A percentile compares a stretch with the other conserved stretches of the same genome.
These are phyloP conservation scores for Hippocampus barbouri DNA, from an alignment of 2,113 vertebrate species.

Conservation along the genomic window DNA sequence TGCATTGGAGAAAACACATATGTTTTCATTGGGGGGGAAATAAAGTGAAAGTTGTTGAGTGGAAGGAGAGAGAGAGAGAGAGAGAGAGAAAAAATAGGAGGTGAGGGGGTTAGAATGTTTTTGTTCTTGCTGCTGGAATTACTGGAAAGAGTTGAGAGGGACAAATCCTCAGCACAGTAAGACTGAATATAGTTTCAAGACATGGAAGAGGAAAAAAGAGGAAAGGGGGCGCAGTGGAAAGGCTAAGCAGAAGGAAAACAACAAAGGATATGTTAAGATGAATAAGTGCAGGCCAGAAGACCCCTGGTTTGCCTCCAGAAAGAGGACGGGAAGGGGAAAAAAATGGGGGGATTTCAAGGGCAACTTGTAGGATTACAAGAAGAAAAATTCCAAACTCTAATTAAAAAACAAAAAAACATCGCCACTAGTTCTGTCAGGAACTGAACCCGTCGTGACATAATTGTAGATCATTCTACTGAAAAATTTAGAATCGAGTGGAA, in stretches of 20 bases:
- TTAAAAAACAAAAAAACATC: background rate
- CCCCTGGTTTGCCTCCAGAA: slow-evolving; percentile 31
- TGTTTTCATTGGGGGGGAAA: slow-evolving; percentile 48
- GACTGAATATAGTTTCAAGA: slow-evolving; percentile 37
- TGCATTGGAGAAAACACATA: slow-evolving; percentile 39
- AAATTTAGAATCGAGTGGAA: background rate
- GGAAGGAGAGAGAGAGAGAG: slow-evolving; percentile 21
- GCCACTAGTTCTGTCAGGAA: background rate
- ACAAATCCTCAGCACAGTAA: slow-evolving; percentile 23
- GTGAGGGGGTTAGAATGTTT: slow-evolving; percentile 52
- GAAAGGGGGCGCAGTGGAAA: slow-evolving; percentile 16
- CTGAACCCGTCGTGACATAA: background rate
- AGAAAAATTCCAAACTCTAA: background rate
- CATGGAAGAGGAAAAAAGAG: slow-evolving; percentile 36
- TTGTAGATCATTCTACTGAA: background rate
- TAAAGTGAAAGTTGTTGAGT: slow-evolving; percentile 37
- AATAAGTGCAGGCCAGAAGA: slow-evolving; percentile 30
- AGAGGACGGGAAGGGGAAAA: slow-evolving; percentile 7
- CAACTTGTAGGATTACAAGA: slow-evolving; percentile 8
- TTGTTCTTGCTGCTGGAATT: slow-evolving; percentile 29
- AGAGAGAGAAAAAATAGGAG: slow-evolving; percentile 20
- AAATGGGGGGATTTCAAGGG: background rate
- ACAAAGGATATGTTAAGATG: slow-evolving; percentile 18
- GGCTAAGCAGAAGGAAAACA: slow-evolving; percentile 19
- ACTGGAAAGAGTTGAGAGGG: slow-evolving; percentile 36